Conservation (phyloP, 2,888 invertebrate species). For the Auanema freiburgensis region DNA sequence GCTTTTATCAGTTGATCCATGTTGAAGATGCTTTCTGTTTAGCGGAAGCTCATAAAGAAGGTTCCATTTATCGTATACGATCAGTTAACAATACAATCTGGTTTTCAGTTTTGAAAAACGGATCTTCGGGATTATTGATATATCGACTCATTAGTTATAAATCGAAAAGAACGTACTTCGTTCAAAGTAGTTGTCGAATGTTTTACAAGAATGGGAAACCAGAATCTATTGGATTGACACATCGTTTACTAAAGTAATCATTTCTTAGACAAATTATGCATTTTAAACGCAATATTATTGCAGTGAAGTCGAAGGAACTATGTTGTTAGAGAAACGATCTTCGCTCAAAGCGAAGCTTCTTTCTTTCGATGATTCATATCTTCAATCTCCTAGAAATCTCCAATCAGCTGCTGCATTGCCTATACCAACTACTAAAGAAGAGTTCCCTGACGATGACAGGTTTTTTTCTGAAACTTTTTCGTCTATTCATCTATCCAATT, state of each 20-base stretch:
- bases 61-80: conserved; percentile 72
- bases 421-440: conserved; percentile 21
- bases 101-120: conserved; percentile 90
- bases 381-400: conserved; percentile 58
- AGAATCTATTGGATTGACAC: conserved; percentile 97
- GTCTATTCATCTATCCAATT: conserved; percentile 6
- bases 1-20: conserved; percentile 87
- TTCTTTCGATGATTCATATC: conserved; percentile 62
- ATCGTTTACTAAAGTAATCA: conserved; percentile 89
- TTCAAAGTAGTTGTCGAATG: conserved; percentile 92
- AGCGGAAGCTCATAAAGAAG: conserved; percentile 97
- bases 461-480: too few relatives aligned
- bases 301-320: conserved; percentile 97
- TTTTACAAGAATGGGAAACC: conserved; percentile 99
- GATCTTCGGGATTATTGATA: conserved; percentile 97
- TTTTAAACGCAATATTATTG: conserved; percentile 47
- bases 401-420: conserved; percentile 48
- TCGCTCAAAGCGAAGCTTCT: conserved; percentile 60
- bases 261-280: background rate
- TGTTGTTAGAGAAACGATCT: conserved; percentile 92
- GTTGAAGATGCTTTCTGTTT: conserved; percentile 96
- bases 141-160: conserved; percentile 79
- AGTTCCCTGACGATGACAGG: conserved; percentile 11
- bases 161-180: conserved; percentile 87
- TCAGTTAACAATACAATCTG: background rate